Evolutionary conservation across 1,140 invertebrate genomes (phyloP).

Genomic region (Latrodectus geometricus): DNA sequence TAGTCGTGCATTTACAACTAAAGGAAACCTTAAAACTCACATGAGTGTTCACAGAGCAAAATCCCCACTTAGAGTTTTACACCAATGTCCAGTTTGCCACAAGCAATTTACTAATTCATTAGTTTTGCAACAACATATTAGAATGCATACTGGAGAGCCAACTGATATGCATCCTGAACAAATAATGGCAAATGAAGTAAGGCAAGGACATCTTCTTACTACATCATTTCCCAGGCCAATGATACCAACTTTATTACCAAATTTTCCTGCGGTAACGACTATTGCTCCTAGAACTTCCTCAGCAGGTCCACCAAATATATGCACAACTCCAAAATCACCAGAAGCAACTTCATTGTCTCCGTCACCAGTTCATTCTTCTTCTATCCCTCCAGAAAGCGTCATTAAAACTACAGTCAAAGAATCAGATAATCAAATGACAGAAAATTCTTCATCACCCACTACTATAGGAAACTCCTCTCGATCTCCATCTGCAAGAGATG

Average conservation of each 20-base stretch:
- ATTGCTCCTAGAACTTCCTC: conserved; percentile 19
- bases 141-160: conserved; percentile 91
- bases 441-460: conserved; percentile 29
- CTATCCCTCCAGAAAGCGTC: conserved; percentile 43
- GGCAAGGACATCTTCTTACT: conserved; percentile 70
- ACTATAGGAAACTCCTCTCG: conserved; percentile 10
- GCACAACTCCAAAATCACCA: conserved; percentile 35
- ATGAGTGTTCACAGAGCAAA: conserved; percentile 98
- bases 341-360: conserved; percentile 26
- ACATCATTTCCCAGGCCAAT: conserved; percentile 65
- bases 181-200: conserved; percentile 85
- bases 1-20: conserved; percentile 96
- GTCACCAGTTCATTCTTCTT: conserved; percentile 40
- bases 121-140: conserved; percentile 93
- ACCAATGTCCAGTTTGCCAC: conserved; percentile 98
- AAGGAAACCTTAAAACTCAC: conserved; percentile 98
- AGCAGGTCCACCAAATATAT: conserved; percentile 37
- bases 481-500: conserved; percentile 29
- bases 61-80: conserved; percentile 89
- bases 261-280: conserved; percentile 38
- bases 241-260: conserved; percentile 46
- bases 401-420: conserved; percentile 44
- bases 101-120: conserved; percentile 96
- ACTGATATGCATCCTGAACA: conserved; percentile 88
- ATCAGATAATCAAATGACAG: conserved; percentile 34